phyloP scores from a whole-genome alignment of 2,797 vertebrate species.

The Sebastes iracundus region DNA sequence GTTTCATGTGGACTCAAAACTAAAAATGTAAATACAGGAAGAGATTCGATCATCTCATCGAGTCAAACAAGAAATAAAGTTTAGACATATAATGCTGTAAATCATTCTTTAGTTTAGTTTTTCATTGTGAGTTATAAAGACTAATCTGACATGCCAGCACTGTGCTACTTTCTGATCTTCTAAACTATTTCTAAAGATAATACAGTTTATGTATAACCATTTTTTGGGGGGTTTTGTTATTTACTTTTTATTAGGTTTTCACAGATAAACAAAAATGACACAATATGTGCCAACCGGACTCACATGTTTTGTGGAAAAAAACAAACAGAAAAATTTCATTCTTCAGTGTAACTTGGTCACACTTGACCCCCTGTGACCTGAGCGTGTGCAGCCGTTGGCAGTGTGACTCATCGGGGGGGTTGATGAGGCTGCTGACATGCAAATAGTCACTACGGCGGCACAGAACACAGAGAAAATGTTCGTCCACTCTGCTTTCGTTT shows the following conservation, averaged over 20 bases:
- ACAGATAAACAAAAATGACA: too few relatives aligned
- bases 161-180: neutral
- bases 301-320: too few relatives aligned
- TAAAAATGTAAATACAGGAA: neutral
- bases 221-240: too few relatives aligned
- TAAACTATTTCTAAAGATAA: too few relatives aligned
- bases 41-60: neutral
- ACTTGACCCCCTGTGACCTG: neutral
- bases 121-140: slow-evolving; percentile 1
- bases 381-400: slow-evolving; percentile 23
- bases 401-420: slow-evolving; percentile 43
- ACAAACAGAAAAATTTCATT: too few relatives aligned
- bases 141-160: neutral
- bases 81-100: neutral
- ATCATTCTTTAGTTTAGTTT: slow-evolving; percentile 1
- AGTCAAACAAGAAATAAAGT: neutral
- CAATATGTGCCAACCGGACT: too few relatives aligned
- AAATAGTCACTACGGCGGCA: slow-evolving; percentile 44
- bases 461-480: slow-evolving; percentile 8
- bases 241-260: too few relatives aligned
- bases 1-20: neutral
- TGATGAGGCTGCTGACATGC: slow-evolving; percentile 67
- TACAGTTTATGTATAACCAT: too few relatives aligned
- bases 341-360: too few relatives aligned
- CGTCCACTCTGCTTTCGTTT: neutral